A percentile compares a stretch with the other conserved stretches of the same genome.
These are phyloP conservation scores for Venustaconcha ellipsiformis DNA, from an alignment of 1,140 invertebrate species.

Conservation along the genomic window DNA sequence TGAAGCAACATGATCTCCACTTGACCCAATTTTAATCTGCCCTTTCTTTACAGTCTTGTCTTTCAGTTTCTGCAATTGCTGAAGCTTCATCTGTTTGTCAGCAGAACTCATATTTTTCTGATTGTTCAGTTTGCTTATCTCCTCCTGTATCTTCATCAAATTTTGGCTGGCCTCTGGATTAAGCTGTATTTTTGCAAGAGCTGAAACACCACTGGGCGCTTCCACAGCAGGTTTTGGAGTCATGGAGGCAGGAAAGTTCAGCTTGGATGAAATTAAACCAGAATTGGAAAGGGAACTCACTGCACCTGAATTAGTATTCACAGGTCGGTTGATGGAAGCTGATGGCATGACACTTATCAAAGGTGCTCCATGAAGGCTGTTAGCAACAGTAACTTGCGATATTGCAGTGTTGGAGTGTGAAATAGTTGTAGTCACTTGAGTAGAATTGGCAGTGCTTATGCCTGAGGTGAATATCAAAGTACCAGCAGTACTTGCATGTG, in stretches of 20 bases:
- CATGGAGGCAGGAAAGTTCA: no score
- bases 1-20: background rate
- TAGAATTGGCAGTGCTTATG: constrained; percentile 13
- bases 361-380: constrained; percentile 6
- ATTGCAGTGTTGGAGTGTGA: constrained; percentile 24
- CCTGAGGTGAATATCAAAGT: no score
- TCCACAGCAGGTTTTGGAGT: background rate
- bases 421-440: constrained; percentile 18
- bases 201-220: constrained; percentile 14
- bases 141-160: constrained; percentile 36
- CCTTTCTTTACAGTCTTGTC: constrained; percentile 35
- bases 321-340: background rate
- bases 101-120: constrained; percentile 33
- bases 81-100: constrained; percentile 33
- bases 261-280: no score
- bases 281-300: no score
- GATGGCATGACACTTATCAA: background rate
- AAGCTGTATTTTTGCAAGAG: constrained; percentile 36
- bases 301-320: background rate
- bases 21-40: constrained; percentile 16
- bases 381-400: constrained; percentile 8
- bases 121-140: constrained; percentile 38
- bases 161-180: constrained; percentile 33
- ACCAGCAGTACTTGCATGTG: no score
- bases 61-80: constrained; percentile 30